A percentile compares a stretch with the other conserved stretches of the same genome.
These are phyloP conservation scores for Nothocercus nigrocapillus DNA, from an alignment of 2,113 vertebrate species.

Conservation along the genomic window DNA sequence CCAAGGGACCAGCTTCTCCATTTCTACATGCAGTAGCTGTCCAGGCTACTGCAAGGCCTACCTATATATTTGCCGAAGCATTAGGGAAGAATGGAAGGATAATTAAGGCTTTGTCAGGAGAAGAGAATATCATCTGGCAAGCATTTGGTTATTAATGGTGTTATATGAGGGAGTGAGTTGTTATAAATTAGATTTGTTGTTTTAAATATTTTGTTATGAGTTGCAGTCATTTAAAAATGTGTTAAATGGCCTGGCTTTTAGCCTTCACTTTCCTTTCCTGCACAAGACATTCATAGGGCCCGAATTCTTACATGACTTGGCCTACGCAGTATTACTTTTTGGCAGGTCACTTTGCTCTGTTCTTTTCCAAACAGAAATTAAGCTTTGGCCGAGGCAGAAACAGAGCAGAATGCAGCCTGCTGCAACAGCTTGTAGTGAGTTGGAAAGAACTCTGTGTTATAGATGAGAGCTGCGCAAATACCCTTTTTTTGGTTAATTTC, in stretches of 20 bases:
- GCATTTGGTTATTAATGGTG: not conserved
- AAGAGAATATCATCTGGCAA: not conserved
- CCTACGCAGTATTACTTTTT: slow-evolving; percentile 39
- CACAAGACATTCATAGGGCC: not conserved
- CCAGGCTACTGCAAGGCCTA: not conserved
- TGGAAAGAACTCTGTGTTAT: slow-evolving; percentile 69
- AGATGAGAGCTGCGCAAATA: slow-evolving; percentile 58
- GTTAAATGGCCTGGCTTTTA: slow-evolving; percentile 7
- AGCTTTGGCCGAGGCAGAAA: slow-evolving; percentile 45
- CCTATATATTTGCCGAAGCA: not conserved
- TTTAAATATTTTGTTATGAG: slow-evolving; percentile 19
- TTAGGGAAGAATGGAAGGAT: not conserved
- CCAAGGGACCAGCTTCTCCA: not conserved
- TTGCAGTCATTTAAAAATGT: not conserved
- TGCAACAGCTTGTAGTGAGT: slow-evolving; percentile 68
- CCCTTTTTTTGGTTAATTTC: slow-evolving; percentile 41
- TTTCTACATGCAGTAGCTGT: not conserved
- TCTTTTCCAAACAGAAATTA: slow-evolving; percentile 68
- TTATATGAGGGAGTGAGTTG: not conserved
- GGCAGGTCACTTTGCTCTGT: slow-evolving; percentile 55
- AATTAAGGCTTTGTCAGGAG: not conserved
- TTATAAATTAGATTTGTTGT: slow-evolving; percentile 5
- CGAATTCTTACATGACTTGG: slow-evolving; percentile 40
- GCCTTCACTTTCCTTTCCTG: slow-evolving; percentile 6
- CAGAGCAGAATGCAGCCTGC: slow-evolving; percentile 64